Evolutionary conservation across 2,888 invertebrate genomes (phyloP).

Genomic region (Augiades crinisus): DNA sequence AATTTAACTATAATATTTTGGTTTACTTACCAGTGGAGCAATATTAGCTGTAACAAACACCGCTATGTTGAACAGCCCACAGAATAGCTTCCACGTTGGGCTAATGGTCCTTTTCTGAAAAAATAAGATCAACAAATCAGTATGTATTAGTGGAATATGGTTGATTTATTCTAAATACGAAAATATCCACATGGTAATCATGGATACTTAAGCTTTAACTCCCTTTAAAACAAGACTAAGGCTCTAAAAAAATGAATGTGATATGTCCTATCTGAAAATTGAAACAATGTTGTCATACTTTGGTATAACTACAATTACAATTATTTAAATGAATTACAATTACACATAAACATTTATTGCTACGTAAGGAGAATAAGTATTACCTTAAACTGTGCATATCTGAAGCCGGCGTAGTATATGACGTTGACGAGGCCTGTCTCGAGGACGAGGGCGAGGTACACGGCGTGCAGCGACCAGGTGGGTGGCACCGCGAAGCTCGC

Average conservation of each 20-base stretch:
- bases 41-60: slow-evolving; percentile 63
- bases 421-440: slow-evolving; percentile 62
- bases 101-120: slow-evolving; percentile 62
- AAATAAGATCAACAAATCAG: neutral
- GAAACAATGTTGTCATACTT: no score
- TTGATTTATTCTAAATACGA: no score
- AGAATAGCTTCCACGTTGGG: slow-evolving; percentile 62
- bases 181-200: no score
- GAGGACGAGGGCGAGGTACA: slow-evolving; percentile 58
- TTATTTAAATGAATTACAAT: neutral
- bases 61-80: slow-evolving; percentile 61
- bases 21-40: slow-evolving; percentile 55
- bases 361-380: no score
- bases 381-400: slow-evolving; percentile 64
- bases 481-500: slow-evolving; percentile 60
- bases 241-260: no score
- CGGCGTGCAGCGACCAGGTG: slow-evolving; percentile 55
- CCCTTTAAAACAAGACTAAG: no score
- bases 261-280: no score
- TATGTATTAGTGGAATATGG: no score
- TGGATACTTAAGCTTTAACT: no score
- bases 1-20: no score
- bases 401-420: slow-evolving; percentile 55
- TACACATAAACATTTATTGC: no score
- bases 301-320: neutral